A percentile compares a stretch with the other conserved stretches of the same genome.
Evolutionary conservation across 2,888 invertebrate species (phyloP).

Genomic region (Tinea semifulvella): DNA sequence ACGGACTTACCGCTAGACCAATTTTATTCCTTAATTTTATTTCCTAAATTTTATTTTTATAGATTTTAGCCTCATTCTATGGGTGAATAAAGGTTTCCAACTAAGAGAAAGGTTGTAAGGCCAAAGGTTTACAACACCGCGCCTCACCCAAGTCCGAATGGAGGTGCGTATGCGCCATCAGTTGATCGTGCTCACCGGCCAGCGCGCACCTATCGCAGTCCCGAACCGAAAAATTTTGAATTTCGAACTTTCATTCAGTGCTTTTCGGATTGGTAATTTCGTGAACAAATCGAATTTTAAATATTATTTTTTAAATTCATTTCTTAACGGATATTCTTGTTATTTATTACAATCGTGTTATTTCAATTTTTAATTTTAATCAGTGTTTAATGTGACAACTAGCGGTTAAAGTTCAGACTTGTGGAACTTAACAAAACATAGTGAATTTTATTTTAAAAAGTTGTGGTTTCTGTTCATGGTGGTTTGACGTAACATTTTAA

Average conservation of each 20-base stretch:
- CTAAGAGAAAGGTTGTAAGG: too few relatives aligned
- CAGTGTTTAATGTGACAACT: constrained; percentile 32
- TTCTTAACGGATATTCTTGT: neutral
- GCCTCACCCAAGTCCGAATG: constrained; percentile 33
- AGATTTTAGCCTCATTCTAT: too few relatives aligned
- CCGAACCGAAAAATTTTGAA: neutral
- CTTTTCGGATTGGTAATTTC: neutral
- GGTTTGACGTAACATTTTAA: too few relatives aligned
- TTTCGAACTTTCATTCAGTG: constrained; percentile 37
- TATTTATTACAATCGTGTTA: neutral
- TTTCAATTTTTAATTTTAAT: neutral
- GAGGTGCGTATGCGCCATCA: constrained; percentile 54
- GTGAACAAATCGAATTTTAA: neutral
- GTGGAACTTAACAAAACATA: constrained; percentile 12
- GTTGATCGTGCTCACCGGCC: constrained; percentile 50
- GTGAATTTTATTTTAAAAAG: too few relatives aligned
- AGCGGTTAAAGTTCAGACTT: constrained; percentile 39
- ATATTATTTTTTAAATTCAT: neutral
- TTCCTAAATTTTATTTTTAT: too few relatives aligned
- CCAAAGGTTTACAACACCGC: constrained; percentile 37
- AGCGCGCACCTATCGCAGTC: constrained; percentile 29
- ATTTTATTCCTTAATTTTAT: too few relatives aligned
- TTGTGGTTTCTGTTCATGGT: too few relatives aligned
- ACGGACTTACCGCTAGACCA: too few relatives aligned
- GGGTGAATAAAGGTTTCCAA: too few relatives aligned